A percentile compares a stretch with the other conserved stretches of the same genome.
These are phyloP conservation scores for Drosophila ogumai DNA, from an alignment of 1,140 invertebrate species.

Conservation along the genomic window DNA sequence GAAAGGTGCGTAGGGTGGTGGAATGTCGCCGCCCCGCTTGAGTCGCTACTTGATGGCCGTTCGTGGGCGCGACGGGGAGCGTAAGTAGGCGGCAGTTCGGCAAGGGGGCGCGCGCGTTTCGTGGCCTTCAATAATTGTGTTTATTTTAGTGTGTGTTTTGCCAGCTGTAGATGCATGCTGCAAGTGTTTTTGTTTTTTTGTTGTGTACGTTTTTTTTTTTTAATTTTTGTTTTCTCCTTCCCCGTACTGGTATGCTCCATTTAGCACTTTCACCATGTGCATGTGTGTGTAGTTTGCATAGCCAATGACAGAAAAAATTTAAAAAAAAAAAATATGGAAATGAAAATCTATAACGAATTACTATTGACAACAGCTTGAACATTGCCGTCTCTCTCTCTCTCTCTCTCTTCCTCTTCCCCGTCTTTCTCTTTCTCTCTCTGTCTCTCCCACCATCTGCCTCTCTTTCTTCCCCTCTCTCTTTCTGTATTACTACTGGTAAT, in stretches of 20 bases:
- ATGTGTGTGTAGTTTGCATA: constrained; percentile 25
- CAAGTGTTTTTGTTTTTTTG: constrained; percentile 14
- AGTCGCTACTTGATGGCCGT: constrained; percentile 70
- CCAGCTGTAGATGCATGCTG: constrained; percentile 44
- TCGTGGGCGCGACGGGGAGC: constrained; percentile 51
- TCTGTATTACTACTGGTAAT: constrained; percentile 9
- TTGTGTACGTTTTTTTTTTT: no score
- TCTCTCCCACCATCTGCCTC: constrained; percentile 14
- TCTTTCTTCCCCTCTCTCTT: neutral
- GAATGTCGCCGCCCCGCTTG: constrained; percentile 62
- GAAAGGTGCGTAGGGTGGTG: constrained; percentile 22
- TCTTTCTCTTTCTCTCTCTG: constrained; percentile 11
- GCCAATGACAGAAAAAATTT: constrained; percentile 14
- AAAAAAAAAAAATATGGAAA: neutral
- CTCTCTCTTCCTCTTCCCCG: constrained; percentile 16
- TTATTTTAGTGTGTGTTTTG: constrained; percentile 5
- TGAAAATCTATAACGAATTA: constrained; percentile 18
- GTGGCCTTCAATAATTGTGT: constrained; percentile 38
- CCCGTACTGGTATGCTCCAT: neutral
- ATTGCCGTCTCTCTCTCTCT: constrained; percentile 27
- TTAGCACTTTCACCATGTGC: constrained; percentile 27
- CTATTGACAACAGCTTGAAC: constrained; percentile 42
- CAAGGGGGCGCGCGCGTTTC: neutral
- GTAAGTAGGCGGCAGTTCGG: constrained; percentile 48
- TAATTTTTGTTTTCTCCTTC: neutral